Base-by-base conservation (phyloP, 1,140 invertebrate genomes). In the Trichomalopsis sarcophagae region DNA sequence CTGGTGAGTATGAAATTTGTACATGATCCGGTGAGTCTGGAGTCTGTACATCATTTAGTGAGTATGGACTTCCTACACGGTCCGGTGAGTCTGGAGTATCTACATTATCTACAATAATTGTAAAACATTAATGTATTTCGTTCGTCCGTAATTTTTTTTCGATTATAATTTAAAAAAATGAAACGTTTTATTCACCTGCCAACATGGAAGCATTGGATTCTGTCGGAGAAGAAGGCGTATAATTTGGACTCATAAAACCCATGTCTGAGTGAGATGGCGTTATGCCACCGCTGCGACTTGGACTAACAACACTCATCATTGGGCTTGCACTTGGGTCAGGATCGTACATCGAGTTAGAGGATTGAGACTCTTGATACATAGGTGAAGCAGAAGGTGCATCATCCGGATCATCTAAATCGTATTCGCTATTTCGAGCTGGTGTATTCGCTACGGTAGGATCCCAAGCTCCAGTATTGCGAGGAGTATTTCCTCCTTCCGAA, bases 341-440 rank as follows among this genome's bases (percentile, higher is more conserved):
- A 84, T 97, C 98, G 92, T 98, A 98, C 91, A 97, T 96, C 1
- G 96, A 97, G 9, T 97, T 98, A 5, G 98, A 98, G 1, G 98
- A 98, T 92, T 98, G 97, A 3, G 98, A 98, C 17, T 96, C 96
- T 89, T 96, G 95, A 92, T 97, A 97, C 21, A 96, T 95, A 6
- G 96, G 96, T 4, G 96, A 97, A 73, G 91, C 96, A 68, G 96
- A 96, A 3, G 97, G 95, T 85, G 94, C 94, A 30, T 89, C 94
- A 87, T 96, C 96, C 87, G 97, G 96, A 84, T 97, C 95, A 14
- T 94, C 94, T 79, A 94, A 94, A 75, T 97, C 96, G 90, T 96
- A 97, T 84, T 98, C 97, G 86, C 95, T 95, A 10, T 91, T 93
- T 77, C 97, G 94, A 23, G 97, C 96, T 40, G 97, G 98, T 10